Conservation (phyloP, 2,888 invertebrate genomes). For the Cataglyphis altisquamis region DNA sequence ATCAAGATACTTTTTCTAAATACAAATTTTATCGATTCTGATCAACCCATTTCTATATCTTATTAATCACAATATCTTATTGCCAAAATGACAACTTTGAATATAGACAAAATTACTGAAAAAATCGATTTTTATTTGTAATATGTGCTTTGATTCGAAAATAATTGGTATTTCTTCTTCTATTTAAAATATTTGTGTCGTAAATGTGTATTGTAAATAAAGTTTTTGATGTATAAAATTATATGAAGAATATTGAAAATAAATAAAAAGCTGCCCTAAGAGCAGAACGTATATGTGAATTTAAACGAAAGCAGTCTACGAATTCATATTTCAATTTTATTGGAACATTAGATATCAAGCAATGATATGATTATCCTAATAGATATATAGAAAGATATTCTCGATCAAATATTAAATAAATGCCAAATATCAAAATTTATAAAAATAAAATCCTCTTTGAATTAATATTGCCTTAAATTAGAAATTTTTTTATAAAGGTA, state of each 20-base stretch:
- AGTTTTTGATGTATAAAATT: neutral
- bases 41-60: neutral
- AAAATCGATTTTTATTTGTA: neutral
- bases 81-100: neutral
- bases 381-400: neutral
- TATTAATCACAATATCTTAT: neutral
- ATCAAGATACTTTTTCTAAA: neutral
- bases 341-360: neutral
- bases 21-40: neutral
- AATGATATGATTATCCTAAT: neutral
- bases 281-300: neutral
- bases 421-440: neutral
- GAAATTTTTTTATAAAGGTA: conserved; percentile 3
- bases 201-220: neutral
- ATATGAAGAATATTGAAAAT: neutral
- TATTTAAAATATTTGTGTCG: neutral
- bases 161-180: neutral
- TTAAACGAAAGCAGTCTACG: neutral
- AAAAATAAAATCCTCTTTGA: neutral
- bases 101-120: neutral
- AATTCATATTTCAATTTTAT: neutral
- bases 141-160: neutral
- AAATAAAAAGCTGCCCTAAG: neutral
- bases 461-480: neutral
- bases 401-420: neutral